Conservation (phyloP, 2,888 invertebrate species). For the Prosapia bicincta region DNA sequence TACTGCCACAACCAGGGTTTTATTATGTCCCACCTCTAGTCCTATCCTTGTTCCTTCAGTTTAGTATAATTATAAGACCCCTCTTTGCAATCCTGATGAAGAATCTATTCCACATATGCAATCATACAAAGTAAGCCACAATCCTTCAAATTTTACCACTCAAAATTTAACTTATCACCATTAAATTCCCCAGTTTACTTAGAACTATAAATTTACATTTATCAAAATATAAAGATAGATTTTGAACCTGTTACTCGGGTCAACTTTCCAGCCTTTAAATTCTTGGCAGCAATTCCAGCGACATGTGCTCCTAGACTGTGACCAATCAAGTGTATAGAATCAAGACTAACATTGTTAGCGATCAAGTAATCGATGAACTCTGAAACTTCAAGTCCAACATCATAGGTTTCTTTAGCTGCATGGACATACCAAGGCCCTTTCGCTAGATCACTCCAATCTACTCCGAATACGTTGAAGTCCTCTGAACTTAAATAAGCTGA, state of each 20-base stretch:
- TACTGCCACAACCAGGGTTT: too few relatives aligned
- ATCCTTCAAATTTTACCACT: too few relatives aligned
- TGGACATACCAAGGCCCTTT: conserved; percentile 7
- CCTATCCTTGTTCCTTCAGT: too few relatives aligned
- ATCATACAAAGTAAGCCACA: too few relatives aligned
- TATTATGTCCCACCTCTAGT: too few relatives aligned
- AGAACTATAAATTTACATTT: too few relatives aligned
- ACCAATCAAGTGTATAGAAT: conserved; percentile 1
- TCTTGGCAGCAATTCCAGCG: conserved; percentile 3
- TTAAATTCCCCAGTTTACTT: too few relatives aligned
- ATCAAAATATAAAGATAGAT: too few relatives aligned
- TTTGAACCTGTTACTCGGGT: background rate
- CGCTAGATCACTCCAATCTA: conserved; percentile 9
- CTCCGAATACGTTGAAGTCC: conserved; percentile 4
- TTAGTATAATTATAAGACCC: too few relatives aligned
- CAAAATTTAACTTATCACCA: too few relatives aligned
- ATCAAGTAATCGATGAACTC: background rate
- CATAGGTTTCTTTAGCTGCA: background rate
- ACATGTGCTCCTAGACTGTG: conserved; percentile 14
- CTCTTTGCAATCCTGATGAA: too few relatives aligned
- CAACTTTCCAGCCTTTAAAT: background rate
- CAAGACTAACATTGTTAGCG: background rate
- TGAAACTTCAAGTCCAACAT: background rate
- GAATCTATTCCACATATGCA: too few relatives aligned
- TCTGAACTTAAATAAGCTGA: conserved; percentile 4